Conservation (phyloP, 2,113 vertebrate species). For the Brachirus orientalis region DNA sequence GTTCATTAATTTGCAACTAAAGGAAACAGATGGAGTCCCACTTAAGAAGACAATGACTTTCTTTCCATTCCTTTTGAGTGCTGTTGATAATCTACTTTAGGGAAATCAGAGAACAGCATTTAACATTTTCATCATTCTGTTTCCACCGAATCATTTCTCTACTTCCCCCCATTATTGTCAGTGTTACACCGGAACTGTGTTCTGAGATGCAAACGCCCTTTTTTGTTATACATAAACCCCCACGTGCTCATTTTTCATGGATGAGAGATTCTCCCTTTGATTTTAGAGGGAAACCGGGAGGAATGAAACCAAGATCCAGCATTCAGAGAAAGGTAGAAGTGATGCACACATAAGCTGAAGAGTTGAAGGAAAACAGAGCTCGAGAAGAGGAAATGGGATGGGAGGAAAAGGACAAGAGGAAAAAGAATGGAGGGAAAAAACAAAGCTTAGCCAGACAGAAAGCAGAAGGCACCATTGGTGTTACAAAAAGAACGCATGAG, state of each 20-base stretch:
- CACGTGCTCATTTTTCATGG: conserved; percentile 48
- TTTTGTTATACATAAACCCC: conserved; percentile 41
- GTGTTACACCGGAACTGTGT: conserved; percentile 21
- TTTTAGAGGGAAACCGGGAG: conserved; percentile 41
- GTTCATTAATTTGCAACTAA: neutral
- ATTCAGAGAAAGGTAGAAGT: conserved; percentile 20
- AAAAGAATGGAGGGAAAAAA: conserved; percentile 9
- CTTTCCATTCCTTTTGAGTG: conserved; percentile 22
- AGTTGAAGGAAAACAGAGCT: conserved; percentile 16
- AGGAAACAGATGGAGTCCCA: neutral
- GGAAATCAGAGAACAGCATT: conserved; percentile 44
- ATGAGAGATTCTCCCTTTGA: conserved; percentile 62
- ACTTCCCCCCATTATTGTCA: conserved; percentile 38
- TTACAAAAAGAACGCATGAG: neutral
- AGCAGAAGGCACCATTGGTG: neutral
- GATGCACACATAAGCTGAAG: conserved; percentile 21
- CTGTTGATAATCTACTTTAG: conserved; percentile 21
- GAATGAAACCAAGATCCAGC: conserved; percentile 38
- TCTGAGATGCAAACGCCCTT: conserved; percentile 35
- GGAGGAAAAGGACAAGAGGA: neutral
- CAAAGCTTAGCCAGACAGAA: conserved; percentile 26
- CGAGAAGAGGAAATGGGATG: neutral
- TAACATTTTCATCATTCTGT: conserved; percentile 27
- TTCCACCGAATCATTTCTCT: conserved; percentile 28
- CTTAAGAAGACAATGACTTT: conserved; percentile 5